Conservation (phyloP, 35 echinoderm and acorn worm genomes). For the Lytechinus variegatus region DNA sequence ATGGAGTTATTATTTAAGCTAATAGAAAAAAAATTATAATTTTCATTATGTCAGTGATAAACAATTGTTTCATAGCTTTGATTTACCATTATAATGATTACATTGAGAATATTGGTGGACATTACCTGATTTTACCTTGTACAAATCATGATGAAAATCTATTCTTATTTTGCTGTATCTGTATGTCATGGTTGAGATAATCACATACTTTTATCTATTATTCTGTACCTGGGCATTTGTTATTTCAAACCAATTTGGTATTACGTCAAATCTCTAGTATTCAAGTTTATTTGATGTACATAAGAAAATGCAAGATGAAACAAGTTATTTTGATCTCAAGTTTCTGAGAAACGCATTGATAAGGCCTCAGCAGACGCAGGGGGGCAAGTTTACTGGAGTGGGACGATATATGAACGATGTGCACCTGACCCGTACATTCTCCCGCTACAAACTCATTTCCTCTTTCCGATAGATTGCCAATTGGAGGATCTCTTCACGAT, state of each 20-base stretch:
- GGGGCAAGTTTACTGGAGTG: not conserved
- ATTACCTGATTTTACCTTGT: no score
- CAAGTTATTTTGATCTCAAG: not conserved
- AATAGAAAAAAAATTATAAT: no score
- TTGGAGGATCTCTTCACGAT: constrained; percentile 33
- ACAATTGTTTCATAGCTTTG: no score
- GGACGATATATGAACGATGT: not conserved
- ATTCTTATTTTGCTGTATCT: no score
- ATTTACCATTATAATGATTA: no score
- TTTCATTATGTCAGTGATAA: no score
- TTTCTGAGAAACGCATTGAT: not conserved
- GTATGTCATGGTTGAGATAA: no score
- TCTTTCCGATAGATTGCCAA: constrained; percentile 25
- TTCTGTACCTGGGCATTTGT: no score
- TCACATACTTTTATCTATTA: no score
- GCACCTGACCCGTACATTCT: not conserved
- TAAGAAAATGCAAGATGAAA: not conserved
- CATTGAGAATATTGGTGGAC: no score
- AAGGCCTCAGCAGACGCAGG: not conserved
- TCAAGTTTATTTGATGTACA: not conserved
- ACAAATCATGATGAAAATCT: no score
- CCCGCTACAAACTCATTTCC: constrained; percentile 32
- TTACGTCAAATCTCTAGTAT: not conserved
- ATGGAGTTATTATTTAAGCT: no score
- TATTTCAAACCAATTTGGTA: not conserved